Evolutionary conservation across 1,140 invertebrate species (phyloP), one percentile per base, ranked within the genome.

Genomic region (Drosophila lacertosa): DNA sequence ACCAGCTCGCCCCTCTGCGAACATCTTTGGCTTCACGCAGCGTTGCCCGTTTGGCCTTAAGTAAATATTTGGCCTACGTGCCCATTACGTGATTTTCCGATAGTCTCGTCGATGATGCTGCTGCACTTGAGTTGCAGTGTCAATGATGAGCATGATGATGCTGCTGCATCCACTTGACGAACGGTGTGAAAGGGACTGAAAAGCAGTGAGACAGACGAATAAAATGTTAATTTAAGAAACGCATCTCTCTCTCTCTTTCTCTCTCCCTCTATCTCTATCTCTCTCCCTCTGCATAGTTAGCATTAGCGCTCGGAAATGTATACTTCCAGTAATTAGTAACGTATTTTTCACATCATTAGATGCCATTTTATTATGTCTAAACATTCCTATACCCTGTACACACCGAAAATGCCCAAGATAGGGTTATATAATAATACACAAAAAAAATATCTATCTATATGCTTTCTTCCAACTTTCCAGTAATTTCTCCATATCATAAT

Each of bases 41-140:
- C 44, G 37, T 59, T 35, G 62, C 57, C 47, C 22, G 50, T 54
- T 58, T 65, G 75, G 67, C 60, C 80, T 84, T 80, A 84, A 84
- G 80, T 84, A 84, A 84, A 84, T 84, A 84, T 84, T 84, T 84
- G 81, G 81, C 53, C 73, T 86, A 86, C 80, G 80, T 84, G 80
- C 80, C 80, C 73, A 84, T 84, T 84, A 84, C 80, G 80, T 86
- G 80, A 86, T 84, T 84, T 86, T 69, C 80, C 76, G 68, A 84
- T 84, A 84, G 81, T 84, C 80, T 68, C 80, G 39, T 54, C 67
- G 55, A 70, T 58, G 71, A 55, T 37, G 63, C 45, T 32, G 62
- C 50, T 59, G 68, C 73, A 72, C 73, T 75, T 72, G 73, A 75
- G 60, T 50, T 57, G 69, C 58, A 65, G 58, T 39, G 29, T 44